Conservation (phyloP, 2,888 invertebrate genomes). For the Cheilosia vernalis region DNA sequence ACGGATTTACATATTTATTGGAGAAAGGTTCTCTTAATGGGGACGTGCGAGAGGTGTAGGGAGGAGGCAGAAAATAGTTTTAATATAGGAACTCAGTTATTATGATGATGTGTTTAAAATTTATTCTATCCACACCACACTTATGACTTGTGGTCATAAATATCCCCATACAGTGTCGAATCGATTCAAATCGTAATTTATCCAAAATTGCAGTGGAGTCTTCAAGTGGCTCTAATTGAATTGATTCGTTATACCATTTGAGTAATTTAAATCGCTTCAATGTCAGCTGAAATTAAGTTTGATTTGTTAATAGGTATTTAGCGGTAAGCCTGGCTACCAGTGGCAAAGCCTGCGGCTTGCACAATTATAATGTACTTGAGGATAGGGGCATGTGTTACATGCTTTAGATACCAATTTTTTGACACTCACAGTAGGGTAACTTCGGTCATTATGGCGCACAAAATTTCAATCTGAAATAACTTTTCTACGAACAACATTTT, state of each 20-base stretch:
- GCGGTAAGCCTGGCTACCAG: neutral
- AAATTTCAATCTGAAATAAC: too few relatives aligned
- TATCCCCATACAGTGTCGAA: neutral
- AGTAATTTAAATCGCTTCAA: conserved; percentile 56
- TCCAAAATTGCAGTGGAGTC: neutral
- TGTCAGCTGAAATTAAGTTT: conserved; percentile 42
- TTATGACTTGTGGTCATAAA: neutral
- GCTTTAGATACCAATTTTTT: neutral
- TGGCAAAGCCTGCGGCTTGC: conserved; percentile 6
- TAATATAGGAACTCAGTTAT: neutral
- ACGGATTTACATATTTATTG: conserved; percentile 4
- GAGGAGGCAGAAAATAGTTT: neutral
- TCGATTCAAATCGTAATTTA: conserved; percentile 8
- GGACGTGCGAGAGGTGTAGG: neutral
- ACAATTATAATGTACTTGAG: conserved; percentile 18
- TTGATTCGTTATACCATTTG: conserved; percentile 20
- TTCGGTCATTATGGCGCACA: too few relatives aligned
- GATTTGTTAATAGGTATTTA: conserved; percentile 29
- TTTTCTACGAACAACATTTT: too few relatives aligned
- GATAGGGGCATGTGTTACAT: conserved; percentile 10
- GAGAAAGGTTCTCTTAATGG: neutral
- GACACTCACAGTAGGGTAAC: neutral
- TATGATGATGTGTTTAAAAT: neutral
- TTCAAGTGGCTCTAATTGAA: conserved; percentile 31
- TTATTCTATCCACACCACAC: neutral